phyloP scores from a whole-genome alignment of 2,888 invertebrate species.

The Saturnia pavonia region DNA sequence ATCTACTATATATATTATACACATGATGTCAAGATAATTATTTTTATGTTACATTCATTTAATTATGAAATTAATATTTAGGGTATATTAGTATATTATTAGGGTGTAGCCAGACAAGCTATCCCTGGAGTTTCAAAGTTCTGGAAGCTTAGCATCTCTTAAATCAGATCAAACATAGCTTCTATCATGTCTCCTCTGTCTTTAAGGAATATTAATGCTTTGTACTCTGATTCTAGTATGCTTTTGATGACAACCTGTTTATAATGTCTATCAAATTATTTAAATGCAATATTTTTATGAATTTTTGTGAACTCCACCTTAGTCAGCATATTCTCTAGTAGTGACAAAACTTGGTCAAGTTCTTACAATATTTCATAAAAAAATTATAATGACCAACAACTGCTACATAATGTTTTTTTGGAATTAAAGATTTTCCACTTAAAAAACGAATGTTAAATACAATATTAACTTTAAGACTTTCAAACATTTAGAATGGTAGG shows the following conservation, averaged over 20 bases:
- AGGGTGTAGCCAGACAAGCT: too few species aligned
- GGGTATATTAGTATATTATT: too few species aligned
- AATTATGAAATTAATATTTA: too few species aligned
- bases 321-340: neutral
- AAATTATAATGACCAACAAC: neutral
- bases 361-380: neutral
- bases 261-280: neutral
- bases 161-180: neutral
- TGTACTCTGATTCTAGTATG: neutral
- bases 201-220: slow-evolving; percentile 1
- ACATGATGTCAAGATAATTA: too few species aligned
- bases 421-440: neutral
- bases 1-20: too few species aligned
- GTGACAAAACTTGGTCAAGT: neutral
- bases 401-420: slow-evolving; percentile 5
- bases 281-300: neutral
- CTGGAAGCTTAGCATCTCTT: neutral
- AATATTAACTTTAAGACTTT: neutral
- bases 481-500: neutral
- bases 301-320: neutral
- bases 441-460: neutral
- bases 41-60: too few species aligned
- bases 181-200: neutral
- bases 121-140: neutral
- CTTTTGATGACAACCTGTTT: neutral